phyloP scores from a whole-genome alignment of 2,797 vertebrate genomes.

The Uromys caudimaculatus region DNA sequence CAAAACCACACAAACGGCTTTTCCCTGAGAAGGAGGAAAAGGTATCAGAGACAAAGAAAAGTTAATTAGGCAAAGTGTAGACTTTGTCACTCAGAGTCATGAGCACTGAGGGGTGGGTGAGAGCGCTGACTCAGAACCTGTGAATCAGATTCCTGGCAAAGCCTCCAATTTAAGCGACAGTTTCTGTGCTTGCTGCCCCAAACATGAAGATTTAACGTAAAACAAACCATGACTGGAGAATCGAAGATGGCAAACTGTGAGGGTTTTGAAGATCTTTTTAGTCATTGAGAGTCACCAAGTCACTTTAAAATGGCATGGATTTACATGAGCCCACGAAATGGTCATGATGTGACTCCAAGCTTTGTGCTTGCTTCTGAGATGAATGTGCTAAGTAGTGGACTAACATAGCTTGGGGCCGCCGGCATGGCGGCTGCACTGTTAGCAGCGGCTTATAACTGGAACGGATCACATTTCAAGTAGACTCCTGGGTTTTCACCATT shows the following conservation, averaged over 20 bases:
- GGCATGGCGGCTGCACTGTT: neutral
- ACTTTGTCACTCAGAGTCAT: conserved; percentile 78
- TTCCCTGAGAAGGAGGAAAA: conserved; percentile 53
- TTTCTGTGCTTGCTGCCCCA: conserved; percentile 86
- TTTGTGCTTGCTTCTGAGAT: neutral
- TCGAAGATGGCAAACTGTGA: conserved; percentile 85
- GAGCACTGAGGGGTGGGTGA: conserved; percentile 79
- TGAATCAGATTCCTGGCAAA: conserved; percentile 88
- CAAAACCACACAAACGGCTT: conserved; percentile 35
- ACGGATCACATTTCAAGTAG: neutral
- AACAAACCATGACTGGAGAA: conserved; percentile 86
- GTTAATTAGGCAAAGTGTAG: conserved; percentile 85
- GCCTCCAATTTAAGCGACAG: conserved; percentile 85
- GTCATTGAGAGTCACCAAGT: conserved; percentile 72
- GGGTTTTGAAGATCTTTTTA: conserved; percentile 78
- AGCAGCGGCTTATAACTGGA: neutral
- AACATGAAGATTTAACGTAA: conserved; percentile 85
- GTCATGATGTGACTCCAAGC: neutral
- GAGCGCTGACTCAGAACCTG: conserved; percentile 87
- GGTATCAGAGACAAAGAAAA: neutral
- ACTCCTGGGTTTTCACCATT: neutral
- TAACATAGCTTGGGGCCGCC: neutral
- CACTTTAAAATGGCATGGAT: conserved; percentile 60
- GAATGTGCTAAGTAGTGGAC: neutral
- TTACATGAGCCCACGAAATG: conserved; percentile 38